These are phyloP conservation scores for Chrysina gloriosa DNA, from an alignment of 2,888 invertebrate species.

Conservation along the genomic window DNA sequence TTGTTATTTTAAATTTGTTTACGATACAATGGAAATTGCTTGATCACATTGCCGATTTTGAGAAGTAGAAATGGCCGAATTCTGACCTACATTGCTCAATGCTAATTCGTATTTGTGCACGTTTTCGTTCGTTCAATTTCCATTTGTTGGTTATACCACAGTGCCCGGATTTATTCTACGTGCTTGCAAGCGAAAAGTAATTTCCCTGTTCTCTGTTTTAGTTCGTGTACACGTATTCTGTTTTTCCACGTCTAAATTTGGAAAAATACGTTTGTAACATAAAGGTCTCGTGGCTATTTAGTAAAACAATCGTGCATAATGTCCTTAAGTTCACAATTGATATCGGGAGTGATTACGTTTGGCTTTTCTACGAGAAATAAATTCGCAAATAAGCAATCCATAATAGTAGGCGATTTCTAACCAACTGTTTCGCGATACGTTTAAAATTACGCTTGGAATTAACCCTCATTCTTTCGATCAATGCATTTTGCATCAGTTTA, in stretches of 20 bases:
- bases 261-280: constrained; percentile 31
- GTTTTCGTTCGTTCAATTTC: constrained; percentile 17
- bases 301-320: not conserved
- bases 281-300: not conserved
- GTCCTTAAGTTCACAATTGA: not conserved
- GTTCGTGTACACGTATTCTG: constrained; percentile 52
- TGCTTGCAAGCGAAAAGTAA: constrained; percentile 17
- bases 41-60: constrained; percentile 61
- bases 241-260: constrained; percentile 52
- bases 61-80: constrained; percentile 65
- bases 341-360: not conserved
- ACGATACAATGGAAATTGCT: constrained; percentile 55
- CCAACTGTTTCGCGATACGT: not conserved
- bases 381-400: not conserved
- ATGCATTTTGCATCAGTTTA: not conserved
- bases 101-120: constrained; percentile 45
- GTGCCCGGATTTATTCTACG: constrained; percentile 1
- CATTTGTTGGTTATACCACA: constrained; percentile 3
- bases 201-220: constrained; percentile 22
- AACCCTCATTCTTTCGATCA: not conserved
- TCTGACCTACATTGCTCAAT: constrained; percentile 65
- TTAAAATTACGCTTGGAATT: not conserved
- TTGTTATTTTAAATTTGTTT: constrained; percentile 42
- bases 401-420: too few relatives aligned
- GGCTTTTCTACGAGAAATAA: not conserved